These are phyloP conservation scores for Cyclargus thomasi DNA, from an alignment of 1,140 invertebrate genomes.

Conservation along the genomic window DNA sequence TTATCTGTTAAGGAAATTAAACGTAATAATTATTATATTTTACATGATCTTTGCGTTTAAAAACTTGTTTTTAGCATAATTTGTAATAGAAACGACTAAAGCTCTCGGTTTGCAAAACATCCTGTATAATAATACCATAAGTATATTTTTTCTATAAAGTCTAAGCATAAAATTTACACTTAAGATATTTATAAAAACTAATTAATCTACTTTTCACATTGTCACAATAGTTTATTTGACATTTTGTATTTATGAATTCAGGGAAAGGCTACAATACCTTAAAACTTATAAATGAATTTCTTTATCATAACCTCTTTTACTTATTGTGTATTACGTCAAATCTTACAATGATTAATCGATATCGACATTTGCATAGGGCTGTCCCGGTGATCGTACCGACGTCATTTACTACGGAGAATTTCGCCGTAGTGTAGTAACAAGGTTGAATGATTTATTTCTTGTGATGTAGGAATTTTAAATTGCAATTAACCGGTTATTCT, in stretches of 20 bases:
- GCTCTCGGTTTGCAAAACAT: not conserved
- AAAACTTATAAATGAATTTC: not conserved
- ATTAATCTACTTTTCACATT: not conserved
- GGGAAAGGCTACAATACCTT: too few species aligned
- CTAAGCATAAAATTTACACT: not conserved
- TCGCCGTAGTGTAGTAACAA: not conserved
- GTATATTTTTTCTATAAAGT: not conserved
- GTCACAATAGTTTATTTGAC: not conserved
- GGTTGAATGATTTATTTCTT: slow-evolving; percentile 4
- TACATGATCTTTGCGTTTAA: not conserved
- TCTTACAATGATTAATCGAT: not conserved
- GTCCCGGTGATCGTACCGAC: not conserved
- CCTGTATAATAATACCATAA: not conserved
- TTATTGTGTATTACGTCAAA: not conserved
- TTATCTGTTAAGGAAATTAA: too few species aligned
- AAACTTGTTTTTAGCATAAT: not conserved
- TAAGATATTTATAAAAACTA: not conserved
- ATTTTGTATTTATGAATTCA: not conserved
- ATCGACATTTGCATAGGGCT: not conserved
- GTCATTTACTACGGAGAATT: slow-evolving; percentile 8
- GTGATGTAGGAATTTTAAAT: slow-evolving; percentile 2
- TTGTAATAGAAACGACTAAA: not conserved
- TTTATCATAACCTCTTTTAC: not conserved
- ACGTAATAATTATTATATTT: too few species aligned
- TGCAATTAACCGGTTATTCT: not conserved